phyloP scores from a whole-genome alignment of 2,113 vertebrate genomes.

The Vanacampus margaritifer region DNA sequence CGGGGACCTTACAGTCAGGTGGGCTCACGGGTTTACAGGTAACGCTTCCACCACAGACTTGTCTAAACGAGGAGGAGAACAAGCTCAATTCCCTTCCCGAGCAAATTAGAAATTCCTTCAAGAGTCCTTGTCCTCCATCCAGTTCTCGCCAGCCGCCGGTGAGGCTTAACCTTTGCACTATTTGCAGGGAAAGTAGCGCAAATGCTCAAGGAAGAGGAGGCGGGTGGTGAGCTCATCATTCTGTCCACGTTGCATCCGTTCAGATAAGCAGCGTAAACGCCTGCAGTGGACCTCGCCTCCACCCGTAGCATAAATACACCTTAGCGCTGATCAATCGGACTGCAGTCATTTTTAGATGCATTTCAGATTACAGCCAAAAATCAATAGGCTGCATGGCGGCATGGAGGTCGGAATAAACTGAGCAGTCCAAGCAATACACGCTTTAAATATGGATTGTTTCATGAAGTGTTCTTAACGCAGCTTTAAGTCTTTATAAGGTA shows the following conservation, averaged over 20 bases:
- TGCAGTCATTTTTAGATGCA: constrained; percentile 69
- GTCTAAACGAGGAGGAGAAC: constrained; percentile 26
- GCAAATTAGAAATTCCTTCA: constrained; percentile 60
- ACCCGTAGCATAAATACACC: constrained; percentile 55
- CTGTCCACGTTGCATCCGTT: constrained; percentile 66
- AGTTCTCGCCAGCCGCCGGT: constrained; percentile 65
- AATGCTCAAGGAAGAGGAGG: constrained; percentile 45
- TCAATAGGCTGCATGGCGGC: constrained; percentile 30
- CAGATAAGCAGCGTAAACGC: constrained; percentile 70
- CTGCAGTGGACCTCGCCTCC: constrained; percentile 59
- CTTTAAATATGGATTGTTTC: constrained; percentile 52
- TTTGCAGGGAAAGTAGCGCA: constrained; percentile 48
- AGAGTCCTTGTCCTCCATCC: constrained; percentile 48
- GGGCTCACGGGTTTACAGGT: constrained; percentile 52
- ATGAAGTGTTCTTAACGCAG: constrained; percentile 27
- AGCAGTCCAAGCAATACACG: constrained; percentile 47
- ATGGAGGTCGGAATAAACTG: constrained; percentile 56
- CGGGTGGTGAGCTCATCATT: constrained; percentile 62
- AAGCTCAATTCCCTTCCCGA: constrained; percentile 45
- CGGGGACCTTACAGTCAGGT: constrained; percentile 59
- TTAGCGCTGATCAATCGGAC: constrained; percentile 68
- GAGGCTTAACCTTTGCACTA: constrained; percentile 66
- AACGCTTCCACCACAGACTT: constrained; percentile 28
- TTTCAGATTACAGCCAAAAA: constrained; percentile 63
- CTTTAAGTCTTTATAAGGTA: constrained; percentile 5